Conservation (phyloP, 2,113 vertebrate genomes). For the Petaurus breviceps region DNA sequence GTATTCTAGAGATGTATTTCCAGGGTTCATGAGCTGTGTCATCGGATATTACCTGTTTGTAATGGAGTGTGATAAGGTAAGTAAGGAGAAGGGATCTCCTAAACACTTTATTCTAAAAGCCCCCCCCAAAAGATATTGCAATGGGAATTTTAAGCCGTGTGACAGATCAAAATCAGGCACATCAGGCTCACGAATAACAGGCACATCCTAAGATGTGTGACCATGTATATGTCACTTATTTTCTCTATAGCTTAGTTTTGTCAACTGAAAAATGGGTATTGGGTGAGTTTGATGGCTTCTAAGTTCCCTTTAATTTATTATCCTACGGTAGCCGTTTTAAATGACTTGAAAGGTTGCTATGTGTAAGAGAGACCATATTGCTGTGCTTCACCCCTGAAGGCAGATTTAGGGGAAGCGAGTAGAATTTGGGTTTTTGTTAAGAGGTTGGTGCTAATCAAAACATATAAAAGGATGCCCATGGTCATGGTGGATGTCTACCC, state of each 20-base stretch:
- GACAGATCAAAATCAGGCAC: background rate
- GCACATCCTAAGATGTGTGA: background rate
- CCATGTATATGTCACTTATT: background rate
- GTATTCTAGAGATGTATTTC: slow-evolving; percentile 48
- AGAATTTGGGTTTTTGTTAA: background rate
- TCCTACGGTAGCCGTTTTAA: background rate
- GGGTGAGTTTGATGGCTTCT: background rate
- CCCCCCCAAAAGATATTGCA: background rate
- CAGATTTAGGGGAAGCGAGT: background rate
- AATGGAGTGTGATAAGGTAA: background rate
- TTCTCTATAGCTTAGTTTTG: background rate
- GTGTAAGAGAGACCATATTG: background rate
- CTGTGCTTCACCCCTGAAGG: background rate
- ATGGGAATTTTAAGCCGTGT: background rate
- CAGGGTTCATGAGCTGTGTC: slow-evolving; percentile 69
- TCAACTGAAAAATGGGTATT: background rate
- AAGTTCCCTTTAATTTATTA: background rate
- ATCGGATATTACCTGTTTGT: slow-evolving; percentile 52
- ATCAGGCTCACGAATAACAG: background rate
- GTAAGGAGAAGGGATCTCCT: slow-evolving; percentile 29
- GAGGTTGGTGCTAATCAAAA: background rate
- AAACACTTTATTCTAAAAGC: slow-evolving; percentile 31
- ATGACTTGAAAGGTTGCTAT: background rate
- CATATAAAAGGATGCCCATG: background rate
- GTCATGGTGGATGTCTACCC: background rate